Conservation (phyloP, 2,797 vertebrate genomes). For the Manis javanica region DNA sequence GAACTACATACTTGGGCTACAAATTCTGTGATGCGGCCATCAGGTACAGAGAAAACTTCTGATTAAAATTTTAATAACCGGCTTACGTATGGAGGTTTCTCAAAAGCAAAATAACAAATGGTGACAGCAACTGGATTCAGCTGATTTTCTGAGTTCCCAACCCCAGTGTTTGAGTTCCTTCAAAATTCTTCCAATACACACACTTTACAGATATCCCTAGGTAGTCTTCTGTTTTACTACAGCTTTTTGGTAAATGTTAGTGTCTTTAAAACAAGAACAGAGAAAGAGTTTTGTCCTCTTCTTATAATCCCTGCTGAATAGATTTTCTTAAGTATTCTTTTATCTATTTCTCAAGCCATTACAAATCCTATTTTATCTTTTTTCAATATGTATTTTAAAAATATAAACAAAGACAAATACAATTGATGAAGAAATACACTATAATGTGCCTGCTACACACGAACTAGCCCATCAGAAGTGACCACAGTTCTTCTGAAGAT, state of each 20-base stretch:
- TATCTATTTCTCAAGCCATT: neutral
- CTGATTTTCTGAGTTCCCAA: neutral
- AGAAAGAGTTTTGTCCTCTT: neutral
- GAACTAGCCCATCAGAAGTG: neutral
- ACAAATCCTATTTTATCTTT: neutral
- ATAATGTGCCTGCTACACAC: no score
- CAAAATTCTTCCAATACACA: neutral
- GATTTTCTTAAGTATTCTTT: slow-evolving; percentile 21
- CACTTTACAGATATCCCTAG: neutral
- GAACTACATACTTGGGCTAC: neutral
- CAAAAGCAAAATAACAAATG: slow-evolving; percentile 1
- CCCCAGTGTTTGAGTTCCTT: neutral
- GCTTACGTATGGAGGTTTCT: neutral
- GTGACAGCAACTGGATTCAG: neutral
- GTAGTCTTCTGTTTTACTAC: neutral
- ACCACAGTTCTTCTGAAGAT: neutral
- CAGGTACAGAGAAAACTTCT: slow-evolving; percentile 32
- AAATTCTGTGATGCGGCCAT: neutral
- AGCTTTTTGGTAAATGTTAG: neutral
- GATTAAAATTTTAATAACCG: slow-evolving; percentile 61
- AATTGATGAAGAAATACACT: neutral
- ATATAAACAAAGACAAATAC: neutral
- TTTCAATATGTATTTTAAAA: neutral
- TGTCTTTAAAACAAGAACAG: neutral
- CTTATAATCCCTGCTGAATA: neutral